These are phyloP conservation scores for Paraescarpia echinospica DNA, from an alignment of 1,140 invertebrate genomes.

Conservation along the genomic window DNA sequence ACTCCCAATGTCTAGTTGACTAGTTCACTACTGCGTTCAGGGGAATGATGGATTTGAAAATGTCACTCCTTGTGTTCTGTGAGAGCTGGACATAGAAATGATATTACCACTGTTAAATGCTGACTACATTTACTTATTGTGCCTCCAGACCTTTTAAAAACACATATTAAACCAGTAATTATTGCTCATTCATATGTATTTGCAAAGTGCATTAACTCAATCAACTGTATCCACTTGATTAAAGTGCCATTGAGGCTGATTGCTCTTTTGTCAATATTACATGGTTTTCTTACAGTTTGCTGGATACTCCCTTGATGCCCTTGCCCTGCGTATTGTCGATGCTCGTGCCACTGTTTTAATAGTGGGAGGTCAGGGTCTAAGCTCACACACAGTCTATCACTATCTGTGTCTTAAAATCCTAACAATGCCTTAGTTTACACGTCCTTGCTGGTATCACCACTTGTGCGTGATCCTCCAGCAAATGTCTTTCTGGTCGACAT, in stretches of 20 bases:
- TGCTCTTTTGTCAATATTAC: neutral
- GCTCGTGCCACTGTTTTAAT: conserved; percentile 14
- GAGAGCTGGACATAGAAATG: too few relatives aligned
- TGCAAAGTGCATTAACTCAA: too few relatives aligned
- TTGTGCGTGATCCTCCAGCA: neutral
- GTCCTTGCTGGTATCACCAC: neutral
- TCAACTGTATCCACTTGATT: too few relatives aligned
- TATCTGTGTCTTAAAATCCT: neutral
- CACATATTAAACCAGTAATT: too few relatives aligned
- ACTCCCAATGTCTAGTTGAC: neutral
- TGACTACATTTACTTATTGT: too few relatives aligned
- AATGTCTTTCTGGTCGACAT: neutral
- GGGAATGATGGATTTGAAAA: too few relatives aligned
- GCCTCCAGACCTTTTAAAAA: too few relatives aligned
- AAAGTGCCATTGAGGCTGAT: too few relatives aligned
- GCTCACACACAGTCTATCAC: neutral
- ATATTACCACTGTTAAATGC: too few relatives aligned
- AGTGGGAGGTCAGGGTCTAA: neutral
- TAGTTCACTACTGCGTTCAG: conserved; percentile 25
- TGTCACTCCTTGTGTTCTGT: too few relatives aligned
- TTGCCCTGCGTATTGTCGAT: conserved; percentile 18
- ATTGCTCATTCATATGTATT: too few relatives aligned
- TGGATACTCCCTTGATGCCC: conserved; percentile 24
- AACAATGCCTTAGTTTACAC: neutral
- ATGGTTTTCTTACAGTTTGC: conserved; percentile 70